These are phyloP conservation scores for Brachionichthys hirsutus DNA, from an alignment of 2,113 vertebrate genomes.

Conservation along the genomic window DNA sequence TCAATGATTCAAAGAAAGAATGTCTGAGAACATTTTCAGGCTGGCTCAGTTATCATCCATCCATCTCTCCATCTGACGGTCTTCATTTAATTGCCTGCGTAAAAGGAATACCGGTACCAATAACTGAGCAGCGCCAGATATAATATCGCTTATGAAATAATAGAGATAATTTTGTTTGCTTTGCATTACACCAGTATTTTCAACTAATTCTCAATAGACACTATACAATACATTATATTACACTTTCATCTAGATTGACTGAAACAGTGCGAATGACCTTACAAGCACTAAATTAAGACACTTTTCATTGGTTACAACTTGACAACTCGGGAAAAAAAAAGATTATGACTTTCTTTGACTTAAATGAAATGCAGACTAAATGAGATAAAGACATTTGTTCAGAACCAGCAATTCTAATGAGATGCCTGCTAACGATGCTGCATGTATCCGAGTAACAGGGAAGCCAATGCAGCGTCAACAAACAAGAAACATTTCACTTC, in stretches of 20 bases:
- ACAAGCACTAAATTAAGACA: too few relatives aligned
- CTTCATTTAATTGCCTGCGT: constrained; percentile 17
- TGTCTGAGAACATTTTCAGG: neutral
- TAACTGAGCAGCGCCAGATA: neutral
- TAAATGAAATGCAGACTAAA: too few relatives aligned
- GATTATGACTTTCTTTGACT: too few relatives aligned
- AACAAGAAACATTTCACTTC: constrained; percentile 64
- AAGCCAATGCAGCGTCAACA: constrained; percentile 22
- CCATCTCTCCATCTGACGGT: constrained; percentile 14
- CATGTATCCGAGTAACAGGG: neutral
- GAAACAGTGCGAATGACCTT: too few relatives aligned
- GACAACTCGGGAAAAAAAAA: too few relatives aligned
- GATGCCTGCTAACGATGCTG: constrained; percentile 12
- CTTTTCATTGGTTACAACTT: too few relatives aligned
- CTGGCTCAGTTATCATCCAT: constrained; percentile 9
- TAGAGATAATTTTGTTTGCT: too few relatives aligned
- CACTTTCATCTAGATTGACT: too few relatives aligned
- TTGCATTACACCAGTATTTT: too few relatives aligned
- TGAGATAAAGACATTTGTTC: neutral
- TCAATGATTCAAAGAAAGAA: constrained; percentile 24
- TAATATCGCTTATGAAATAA: neutral
- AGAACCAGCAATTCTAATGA: neutral
- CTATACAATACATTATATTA: too few relatives aligned
- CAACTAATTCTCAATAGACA: neutral
- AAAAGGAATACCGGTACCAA: constrained; percentile 4